These are phyloP conservation scores for Rhadinocentrus ornatus DNA, from an alignment of 2,797 vertebrate species.

Conservation along the genomic window DNA sequence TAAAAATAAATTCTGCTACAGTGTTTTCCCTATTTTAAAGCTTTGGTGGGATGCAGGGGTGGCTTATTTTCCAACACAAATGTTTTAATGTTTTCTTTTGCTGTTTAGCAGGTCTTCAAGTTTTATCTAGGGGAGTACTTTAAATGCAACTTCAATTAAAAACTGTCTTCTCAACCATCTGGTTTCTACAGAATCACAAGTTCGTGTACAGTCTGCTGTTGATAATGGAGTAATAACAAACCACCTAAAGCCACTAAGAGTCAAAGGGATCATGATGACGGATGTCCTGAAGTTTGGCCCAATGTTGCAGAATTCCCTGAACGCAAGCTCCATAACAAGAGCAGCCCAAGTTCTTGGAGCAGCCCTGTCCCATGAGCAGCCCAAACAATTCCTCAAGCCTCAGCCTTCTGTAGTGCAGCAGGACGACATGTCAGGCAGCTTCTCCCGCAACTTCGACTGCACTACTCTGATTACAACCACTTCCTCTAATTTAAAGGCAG, in stretches of 20 bases:
- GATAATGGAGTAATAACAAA: conserved; percentile 28
- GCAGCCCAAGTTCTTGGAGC: conserved; percentile 61
- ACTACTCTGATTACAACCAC: conserved; percentile 9
- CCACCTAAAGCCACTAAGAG: conserved; percentile 11
- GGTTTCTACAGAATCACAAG: conserved; percentile 45
- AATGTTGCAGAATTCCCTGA: conserved; percentile 64
- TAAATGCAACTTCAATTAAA: neutral
- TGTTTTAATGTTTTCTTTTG: neutral
- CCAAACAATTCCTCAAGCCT: conserved; percentile 44
- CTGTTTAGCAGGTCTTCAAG: neutral
- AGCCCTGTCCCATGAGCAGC: conserved; percentile 37
- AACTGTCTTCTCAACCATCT: conserved; percentile 9
- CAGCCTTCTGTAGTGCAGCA: conserved; percentile 30
- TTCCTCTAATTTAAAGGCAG: conserved; percentile 16
- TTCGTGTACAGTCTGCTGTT: conserved; percentile 22
- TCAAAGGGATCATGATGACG: conserved; percentile 31
- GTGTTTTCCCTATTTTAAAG: no score
- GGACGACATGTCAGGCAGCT: conserved; percentile 29
- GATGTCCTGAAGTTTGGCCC: conserved; percentile 65
- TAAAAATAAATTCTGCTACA: no score
- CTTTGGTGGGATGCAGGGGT: no score
- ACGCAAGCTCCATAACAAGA: conserved; percentile 61
- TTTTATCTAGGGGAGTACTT: conserved; percentile 1
- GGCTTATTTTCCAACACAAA: neutral
- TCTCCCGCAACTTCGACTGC: conserved; percentile 22